These are phyloP conservation scores for Lepus timidus DNA, from an alignment of 2,113 vertebrate genomes.

Conservation along the genomic window DNA sequence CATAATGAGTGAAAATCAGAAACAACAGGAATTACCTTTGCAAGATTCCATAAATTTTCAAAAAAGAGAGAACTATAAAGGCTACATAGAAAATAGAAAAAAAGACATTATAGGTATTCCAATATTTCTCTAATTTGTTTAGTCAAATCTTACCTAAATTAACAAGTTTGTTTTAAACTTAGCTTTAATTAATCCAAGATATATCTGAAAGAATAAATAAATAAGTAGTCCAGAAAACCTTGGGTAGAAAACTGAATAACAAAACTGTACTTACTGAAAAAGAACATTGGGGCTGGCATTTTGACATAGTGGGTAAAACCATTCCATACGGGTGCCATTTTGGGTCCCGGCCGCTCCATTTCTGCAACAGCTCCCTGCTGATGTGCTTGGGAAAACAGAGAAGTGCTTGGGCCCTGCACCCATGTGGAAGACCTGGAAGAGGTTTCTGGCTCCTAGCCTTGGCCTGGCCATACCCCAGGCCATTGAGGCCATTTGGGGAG, in stretches of 20 bases:
- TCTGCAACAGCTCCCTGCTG: no score
- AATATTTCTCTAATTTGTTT: not conserved
- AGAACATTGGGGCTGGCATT: no score
- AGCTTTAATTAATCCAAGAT: not conserved
- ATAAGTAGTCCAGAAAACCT: not conserved
- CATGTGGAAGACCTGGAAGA: no score
- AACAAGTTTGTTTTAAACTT: not conserved
- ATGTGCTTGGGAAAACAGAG: no score
- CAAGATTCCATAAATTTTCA: not conserved
- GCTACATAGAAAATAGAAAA: not conserved
- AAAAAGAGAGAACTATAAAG: not conserved
- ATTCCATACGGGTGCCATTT: no score
- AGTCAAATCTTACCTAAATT: not conserved
- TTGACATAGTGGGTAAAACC: no score
- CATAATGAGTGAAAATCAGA: not conserved
- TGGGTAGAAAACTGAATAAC: not conserved
- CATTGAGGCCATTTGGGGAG: no score
- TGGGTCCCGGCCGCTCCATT: no score
- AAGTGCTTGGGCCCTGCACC: no score
- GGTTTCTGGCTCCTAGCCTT: no score
- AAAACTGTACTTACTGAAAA: not conserved
- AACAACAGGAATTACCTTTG: not conserved
- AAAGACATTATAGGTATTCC: not conserved
- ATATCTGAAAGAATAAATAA: not conserved
- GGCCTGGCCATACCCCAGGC: no score